A percentile compares a stretch with the other conserved stretches of the same genome.
Evolutionary conservation across 2,888 invertebrate genomes (phyloP).

Genomic region (Callyntrura guangdongensis): DNA sequence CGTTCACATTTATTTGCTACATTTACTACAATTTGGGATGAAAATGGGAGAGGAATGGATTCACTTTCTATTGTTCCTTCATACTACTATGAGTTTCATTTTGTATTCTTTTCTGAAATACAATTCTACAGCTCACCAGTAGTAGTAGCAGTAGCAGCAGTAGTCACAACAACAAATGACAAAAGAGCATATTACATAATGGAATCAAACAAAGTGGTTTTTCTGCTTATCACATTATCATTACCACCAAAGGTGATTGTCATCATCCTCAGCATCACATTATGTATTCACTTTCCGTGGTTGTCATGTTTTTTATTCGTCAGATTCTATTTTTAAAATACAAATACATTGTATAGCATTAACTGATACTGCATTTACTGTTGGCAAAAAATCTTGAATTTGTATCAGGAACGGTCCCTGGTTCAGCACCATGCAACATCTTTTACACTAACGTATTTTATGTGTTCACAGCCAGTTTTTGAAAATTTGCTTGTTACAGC

Average conservation of each 20-base stretch:
- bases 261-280: constrained; percentile 33
- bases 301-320: constrained; percentile 3
- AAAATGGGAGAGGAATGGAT: constrained; percentile 28
- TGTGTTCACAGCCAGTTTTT: too few species aligned
- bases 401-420: neutral
- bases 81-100: neutral
- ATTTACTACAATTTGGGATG: constrained; percentile 11
- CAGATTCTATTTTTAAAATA: neutral
- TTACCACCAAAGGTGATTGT: constrained; percentile 73
- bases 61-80: constrained; percentile 10
- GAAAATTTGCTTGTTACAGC: too few species aligned
- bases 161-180: neutral
- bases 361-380: neutral
- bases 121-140: constrained; percentile 3
- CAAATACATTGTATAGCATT: neutral
- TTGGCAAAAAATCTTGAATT: neutral
- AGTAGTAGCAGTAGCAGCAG: neutral
- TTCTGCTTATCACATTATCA: constrained; percentile 83
- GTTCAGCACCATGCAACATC: too few species aligned
- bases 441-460: too few species aligned
- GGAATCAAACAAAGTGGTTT: constrained; percentile 80
- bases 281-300: neutral
- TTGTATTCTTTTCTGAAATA: neutral
- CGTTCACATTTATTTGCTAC: constrained; percentile 5
- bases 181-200: constrained; percentile 63